Percentiles rank a stretch among this genome's conserved stretches.
Conservation (phyloP, 2,888 invertebrate genomes). For the Pandemis heparana region DNA sequence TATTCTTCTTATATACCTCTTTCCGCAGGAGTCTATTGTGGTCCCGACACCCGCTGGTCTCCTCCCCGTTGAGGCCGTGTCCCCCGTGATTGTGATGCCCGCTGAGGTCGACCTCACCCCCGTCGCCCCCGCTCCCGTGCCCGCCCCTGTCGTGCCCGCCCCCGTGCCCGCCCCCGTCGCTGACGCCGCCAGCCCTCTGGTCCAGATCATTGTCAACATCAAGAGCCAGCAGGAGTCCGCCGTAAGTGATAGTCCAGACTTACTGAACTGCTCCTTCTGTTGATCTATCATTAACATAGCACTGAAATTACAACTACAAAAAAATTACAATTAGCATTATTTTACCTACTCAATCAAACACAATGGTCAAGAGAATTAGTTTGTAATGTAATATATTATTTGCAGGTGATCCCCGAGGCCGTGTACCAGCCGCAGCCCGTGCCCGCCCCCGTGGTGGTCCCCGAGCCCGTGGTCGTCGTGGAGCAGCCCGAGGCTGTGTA, state of each 20-base stretch:
- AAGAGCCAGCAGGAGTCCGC: constrained; percentile 39
- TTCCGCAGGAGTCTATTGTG: constrained; percentile 24
- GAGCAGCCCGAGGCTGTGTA: constrained; percentile 25
- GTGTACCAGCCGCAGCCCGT: constrained; percentile 8
- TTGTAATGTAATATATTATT: background rate
- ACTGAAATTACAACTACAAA: background rate
- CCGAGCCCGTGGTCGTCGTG: constrained; percentile 39
- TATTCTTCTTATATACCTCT: background rate
- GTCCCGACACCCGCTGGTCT: constrained; percentile 40
- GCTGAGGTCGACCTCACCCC: constrained; percentile 39
- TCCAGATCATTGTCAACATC: constrained; percentile 50
- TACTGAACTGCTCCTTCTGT: background rate
- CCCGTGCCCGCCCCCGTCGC: constrained; percentile 24
- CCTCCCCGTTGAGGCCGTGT: constrained; percentile 34
- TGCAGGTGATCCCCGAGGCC: constrained; percentile 40
- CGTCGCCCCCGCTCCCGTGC: constrained; percentile 23
- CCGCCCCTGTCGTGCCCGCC: background rate
- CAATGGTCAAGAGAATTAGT: background rate
- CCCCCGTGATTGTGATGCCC: constrained; percentile 24
- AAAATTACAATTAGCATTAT: too few species aligned
- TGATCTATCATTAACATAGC: background rate
- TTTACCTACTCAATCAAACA: too few species aligned
- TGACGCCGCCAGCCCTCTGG: constrained; percentile 50
- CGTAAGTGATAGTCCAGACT: constrained; percentile 6
- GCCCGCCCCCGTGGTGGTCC: constrained; percentile 27